Evolutionary conservation across 2,113 vertebrate genomes (phyloP).

Genomic region (Nyctereutes procyonoides): DNA sequence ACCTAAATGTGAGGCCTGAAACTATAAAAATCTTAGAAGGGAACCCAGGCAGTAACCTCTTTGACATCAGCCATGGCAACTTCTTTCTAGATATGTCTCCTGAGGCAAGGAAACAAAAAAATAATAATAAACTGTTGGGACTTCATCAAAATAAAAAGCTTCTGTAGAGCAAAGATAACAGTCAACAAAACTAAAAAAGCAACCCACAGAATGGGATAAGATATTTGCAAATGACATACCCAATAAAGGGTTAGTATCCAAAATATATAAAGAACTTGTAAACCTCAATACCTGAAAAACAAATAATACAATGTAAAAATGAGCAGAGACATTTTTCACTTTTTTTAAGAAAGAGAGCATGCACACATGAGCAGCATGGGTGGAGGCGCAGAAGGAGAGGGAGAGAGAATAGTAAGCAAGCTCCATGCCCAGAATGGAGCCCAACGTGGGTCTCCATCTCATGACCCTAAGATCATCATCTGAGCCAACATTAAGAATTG

Average conservation of each 20-base stretch:
- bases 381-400: neutral
- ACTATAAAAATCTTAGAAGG: neutral
- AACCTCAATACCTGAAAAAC: neutral
- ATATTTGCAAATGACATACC: neutral
- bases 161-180: neutral
- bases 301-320: neutral
- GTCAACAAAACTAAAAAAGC: neutral
- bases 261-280: neutral
- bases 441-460: neutral
- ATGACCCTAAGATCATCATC: neutral
- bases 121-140: neutral
- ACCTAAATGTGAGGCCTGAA: neutral
- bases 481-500: neutral
- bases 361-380: neutral
- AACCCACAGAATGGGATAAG: neutral
- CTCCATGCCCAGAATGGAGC: neutral
- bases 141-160: neutral
- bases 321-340: neutral
- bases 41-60: neutral
- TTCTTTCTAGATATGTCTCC: neutral
- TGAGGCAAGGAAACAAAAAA: neutral
- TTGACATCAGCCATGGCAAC: neutral
- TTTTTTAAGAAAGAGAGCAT: neutral
- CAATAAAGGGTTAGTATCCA: neutral
- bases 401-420: neutral